A percentile compares a stretch with the other conserved stretches of the same genome.
Conservation (phyloP, 2,888 invertebrate species). For the Bugula neritina region DNA sequence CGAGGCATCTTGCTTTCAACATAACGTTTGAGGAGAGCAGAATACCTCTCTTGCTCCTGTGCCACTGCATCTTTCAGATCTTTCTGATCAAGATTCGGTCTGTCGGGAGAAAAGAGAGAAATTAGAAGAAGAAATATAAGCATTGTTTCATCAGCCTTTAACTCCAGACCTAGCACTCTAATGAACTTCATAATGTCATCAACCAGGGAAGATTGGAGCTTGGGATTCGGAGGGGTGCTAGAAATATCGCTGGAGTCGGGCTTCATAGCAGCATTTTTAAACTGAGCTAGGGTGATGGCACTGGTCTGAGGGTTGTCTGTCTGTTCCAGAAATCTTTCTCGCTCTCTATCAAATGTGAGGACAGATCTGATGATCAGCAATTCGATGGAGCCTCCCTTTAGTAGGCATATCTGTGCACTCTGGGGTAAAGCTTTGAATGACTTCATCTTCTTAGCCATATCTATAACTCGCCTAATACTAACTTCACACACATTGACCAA, state of each 20-base stretch:
- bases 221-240: constrained; percentile 3
- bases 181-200: constrained; percentile 54
- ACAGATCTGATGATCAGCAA: constrained; percentile 91
- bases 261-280: constrained; percentile 70
- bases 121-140: constrained; percentile 88
- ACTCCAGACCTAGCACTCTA: constrained; percentile 68
- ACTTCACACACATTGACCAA: constrained; percentile 53
- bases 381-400: constrained; percentile 94
- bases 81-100: constrained; percentile 62
- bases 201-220: constrained; percentile 36
- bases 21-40: constrained; percentile 47
- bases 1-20: constrained; percentile 47
- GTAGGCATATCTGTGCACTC: constrained; percentile 80
- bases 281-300: constrained; percentile 77
- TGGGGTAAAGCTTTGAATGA: constrained; percentile 91
- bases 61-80: constrained; percentile 42
- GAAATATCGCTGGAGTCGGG: constrained; percentile 22
- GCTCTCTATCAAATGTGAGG: constrained; percentile 83
- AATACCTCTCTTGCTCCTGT: constrained; percentile 51
- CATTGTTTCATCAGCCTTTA: constrained; percentile 78
- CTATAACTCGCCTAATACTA: constrained; percentile 67
- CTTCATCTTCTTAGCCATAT: constrained; percentile 60
- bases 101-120: constrained; percentile 78
- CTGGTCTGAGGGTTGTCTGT: constrained; percentile 58
- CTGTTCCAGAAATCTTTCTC: constrained; percentile 75